phyloP scores from a whole-genome alignment of 2,113 vertebrate species.

The Anseranas semipalmata region DNA sequence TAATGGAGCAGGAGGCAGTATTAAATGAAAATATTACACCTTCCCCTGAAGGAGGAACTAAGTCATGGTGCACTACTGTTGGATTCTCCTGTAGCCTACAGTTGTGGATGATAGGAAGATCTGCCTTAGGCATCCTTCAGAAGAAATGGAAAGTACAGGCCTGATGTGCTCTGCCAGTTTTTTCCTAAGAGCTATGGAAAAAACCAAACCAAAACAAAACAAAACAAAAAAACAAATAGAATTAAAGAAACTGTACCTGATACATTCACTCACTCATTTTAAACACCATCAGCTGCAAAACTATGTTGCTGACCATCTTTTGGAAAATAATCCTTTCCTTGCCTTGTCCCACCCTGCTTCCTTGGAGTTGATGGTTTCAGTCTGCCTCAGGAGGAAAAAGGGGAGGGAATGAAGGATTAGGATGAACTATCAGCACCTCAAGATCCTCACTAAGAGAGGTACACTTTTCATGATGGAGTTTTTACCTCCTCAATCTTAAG shows the following conservation, averaged over 20 bases:
- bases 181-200: background rate
- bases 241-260: background rate
- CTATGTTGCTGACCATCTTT: background rate
- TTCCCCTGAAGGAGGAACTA: background rate
- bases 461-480: rapidly evolving
- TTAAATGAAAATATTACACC: background rate
- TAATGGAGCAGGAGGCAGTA: background rate
- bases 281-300: background rate
- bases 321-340: background rate
- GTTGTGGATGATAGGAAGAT: background rate
- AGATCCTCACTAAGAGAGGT: background rate
- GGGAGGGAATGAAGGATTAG: background rate
- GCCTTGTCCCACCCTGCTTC: background rate
- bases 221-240: no score
- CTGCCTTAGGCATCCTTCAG: background rate
- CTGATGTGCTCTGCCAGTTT: background rate
- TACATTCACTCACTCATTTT: background rate
- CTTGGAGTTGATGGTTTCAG: background rate
- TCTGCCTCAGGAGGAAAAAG: background rate
- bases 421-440: background rate
- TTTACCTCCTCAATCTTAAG: background rate
- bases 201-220: no score
- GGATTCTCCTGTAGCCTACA: background rate
- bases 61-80: background rate
- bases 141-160: background rate